Conservation (phyloP, 2,797 vertebrate species). For the Rhinophrynus dorsalis region DNA sequence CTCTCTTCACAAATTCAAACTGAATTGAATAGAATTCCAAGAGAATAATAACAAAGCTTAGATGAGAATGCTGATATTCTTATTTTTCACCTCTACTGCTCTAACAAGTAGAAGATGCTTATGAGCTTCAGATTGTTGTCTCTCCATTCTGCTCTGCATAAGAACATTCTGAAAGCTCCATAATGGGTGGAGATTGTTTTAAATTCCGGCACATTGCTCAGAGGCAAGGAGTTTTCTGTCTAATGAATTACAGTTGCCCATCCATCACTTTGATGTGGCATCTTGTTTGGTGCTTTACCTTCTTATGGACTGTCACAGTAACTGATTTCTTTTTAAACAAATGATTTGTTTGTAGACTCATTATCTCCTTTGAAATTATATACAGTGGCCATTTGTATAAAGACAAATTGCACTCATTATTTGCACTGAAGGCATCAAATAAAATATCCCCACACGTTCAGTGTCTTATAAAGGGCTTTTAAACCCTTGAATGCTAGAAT, state of each 20-base stretch:
- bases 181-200: slow-evolving; percentile 8
- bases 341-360: not conserved
- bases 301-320: not conserved
- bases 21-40: slow-evolving; percentile 9
- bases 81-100: slow-evolving; percentile 21
- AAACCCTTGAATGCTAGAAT: too few relatives aligned
- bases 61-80: slow-evolving; percentile 9
- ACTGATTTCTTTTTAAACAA: not conserved
- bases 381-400: too few relatives aligned
- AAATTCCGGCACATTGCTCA: not conserved
- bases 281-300: not conserved
- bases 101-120: slow-evolving; percentile 30
- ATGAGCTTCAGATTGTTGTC: slow-evolving; percentile 2
- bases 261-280: slow-evolving; percentile 8
- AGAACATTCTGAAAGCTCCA: slow-evolving; percentile 6
- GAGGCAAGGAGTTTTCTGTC: slow-evolving; percentile 9
- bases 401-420: too few relatives aligned
- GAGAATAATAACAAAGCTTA: slow-evolving; percentile 4
- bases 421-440: too few relatives aligned
- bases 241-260: not conserved
- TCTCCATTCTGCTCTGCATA: not conserved
- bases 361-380: not conserved
- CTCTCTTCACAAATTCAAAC: slow-evolving; percentile 22
- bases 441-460: too few relatives aligned
- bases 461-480: too few relatives aligned